Evolutionary conservation across 2,888 invertebrate genomes (phyloP), one percentile per base, ranked within the genome.

Genomic region (Sphecodes monilicornis): DNA sequence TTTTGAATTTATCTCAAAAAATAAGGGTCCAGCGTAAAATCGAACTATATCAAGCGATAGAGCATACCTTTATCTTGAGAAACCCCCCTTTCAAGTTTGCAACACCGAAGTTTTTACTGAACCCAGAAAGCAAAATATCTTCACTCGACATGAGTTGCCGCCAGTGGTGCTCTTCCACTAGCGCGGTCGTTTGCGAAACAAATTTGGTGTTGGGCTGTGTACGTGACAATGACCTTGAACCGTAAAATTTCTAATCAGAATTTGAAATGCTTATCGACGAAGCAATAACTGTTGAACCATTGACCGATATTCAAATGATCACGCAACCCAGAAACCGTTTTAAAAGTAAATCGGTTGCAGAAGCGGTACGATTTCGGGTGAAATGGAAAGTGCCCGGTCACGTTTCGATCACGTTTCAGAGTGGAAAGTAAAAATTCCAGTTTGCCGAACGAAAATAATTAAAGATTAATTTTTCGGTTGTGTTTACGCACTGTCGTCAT

Each of bases 341-440:
- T 2, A 66, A 18, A 8, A 41, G 57, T 22, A 66, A 50, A 66
- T 11, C 4, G 41, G 29, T 43, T 10, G 10, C 36, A 8, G 43
- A 57, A 71, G 16, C 16, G 16, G 1, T 13, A 29, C 8, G 64
- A 29, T 32, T 46, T 50, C 29, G 50, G 54, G 46, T 22, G 64
- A 74, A 74, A 74, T 64, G 64, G 82, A 82, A 77, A 82, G 74
- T 77, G 22, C 6, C n/a, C 6, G 29, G 29, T 71, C 22, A 74
- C 70, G n/a, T 84, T 82, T 71, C 66, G 46, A 64, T n/a, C 26
- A 66, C 22, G 39, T 43, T 77, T 36, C 13, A 22, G 22, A 71
- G 54, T 78, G 54, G 82, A 82, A 84, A 82, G 82, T 74, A 32
- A 39, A 76, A 43, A 66, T 69, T 60, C n/a, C 39, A 50, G 60